Percentiles rank a stretch among this genome's conserved stretches.
These are phyloP conservation scores for Synanthedon vespiformis DNA, from an alignment of 2,888 invertebrate species.

Conservation along the genomic window DNA sequence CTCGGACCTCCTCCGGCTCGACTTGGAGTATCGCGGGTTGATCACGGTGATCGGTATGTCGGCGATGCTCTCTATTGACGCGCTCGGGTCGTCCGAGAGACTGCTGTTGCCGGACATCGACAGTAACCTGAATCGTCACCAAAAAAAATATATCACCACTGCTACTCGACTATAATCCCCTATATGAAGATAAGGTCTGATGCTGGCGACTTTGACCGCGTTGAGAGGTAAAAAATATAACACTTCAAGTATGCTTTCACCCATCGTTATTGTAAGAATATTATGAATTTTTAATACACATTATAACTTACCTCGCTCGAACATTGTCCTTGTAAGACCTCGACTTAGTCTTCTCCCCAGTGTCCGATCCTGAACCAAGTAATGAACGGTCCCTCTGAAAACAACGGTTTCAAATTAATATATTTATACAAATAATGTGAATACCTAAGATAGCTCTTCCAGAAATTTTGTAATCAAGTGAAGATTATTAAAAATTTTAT, in stretches of 20 bases:
- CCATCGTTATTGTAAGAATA: no score
- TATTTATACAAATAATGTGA: no score
- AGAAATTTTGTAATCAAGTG: no score
- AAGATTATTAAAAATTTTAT: no score
- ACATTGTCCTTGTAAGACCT: slow-evolving; percentile 52
- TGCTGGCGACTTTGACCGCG: no score
- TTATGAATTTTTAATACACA: no score
- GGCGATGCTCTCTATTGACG: slow-evolving; percentile 56
- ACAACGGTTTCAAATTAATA: not conserved
- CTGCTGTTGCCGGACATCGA: slow-evolving; percentile 59
- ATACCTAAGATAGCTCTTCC: no score
- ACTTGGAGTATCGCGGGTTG: slow-evolving; percentile 39
- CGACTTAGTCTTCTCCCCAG: slow-evolving; percentile 24
- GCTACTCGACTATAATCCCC: not conserved
- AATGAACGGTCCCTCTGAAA: slow-evolving; percentile 31
- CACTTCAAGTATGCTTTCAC: no score
- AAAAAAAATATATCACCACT: no score
- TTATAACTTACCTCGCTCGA: slow-evolving; percentile 36
- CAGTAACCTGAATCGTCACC: slow-evolving; percentile 31
- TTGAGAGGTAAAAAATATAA: no score
- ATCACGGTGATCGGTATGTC: slow-evolving; percentile 54
- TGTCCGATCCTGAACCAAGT: slow-evolving; percentile 44
- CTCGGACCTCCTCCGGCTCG: slow-evolving; percentile 4
- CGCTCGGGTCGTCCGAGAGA: slow-evolving; percentile 53
- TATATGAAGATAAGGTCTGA: not conserved